Base-by-base conservation (phyloP, 2,888 invertebrate species). In the Drosophila leonis region DNA sequence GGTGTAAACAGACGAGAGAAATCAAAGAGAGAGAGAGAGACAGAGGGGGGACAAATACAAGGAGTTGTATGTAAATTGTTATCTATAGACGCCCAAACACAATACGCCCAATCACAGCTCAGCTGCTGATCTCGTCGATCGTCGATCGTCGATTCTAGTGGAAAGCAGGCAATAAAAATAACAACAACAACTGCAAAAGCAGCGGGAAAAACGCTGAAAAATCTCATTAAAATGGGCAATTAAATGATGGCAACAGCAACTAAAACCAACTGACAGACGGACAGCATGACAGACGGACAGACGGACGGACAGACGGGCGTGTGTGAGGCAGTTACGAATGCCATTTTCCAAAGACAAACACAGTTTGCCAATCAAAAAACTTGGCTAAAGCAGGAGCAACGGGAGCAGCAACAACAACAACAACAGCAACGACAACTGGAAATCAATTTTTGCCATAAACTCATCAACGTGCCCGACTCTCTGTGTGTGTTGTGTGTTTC, bases 221-320 rank as follows among this genome's bases (percentile, higher is more conserved):
- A 90, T 78, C 89, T 90, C 90, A 89, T 89, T 89, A 89, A 89
- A 89, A 90, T 85, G 80, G 78, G 90, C 89, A 89, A 90, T 89
- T 90, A 89, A 90, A 85, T 83, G 83, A 82, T 80, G 82, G 78
- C 70, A 71, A 71, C 82, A 87, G 71, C 82, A 77, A 78, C 78
- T 76, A 71, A 82, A 83, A 70, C 76, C 46, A 75, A 78, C 87
- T 80, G 87, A 68, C 62, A 65, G 63, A 77, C 57, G 33, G 54
- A 49, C 49, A 49, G 49, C 31, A 18, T 80, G 87, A 68, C 62
- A 66, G 62, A 78, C 57, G 10, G 52, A 74, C 82, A 66, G 83
- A 62, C 54, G 51, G 59, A 77, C 48, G 18, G 57, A 73, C 67
- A 42, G 56, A 62, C 27, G 37, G 48, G 31, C 61, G 41, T n/a